Evolutionary conservation across 2,113 vertebrate genomes (phyloP).

Genomic region (Bothrops jararaca): DNA sequence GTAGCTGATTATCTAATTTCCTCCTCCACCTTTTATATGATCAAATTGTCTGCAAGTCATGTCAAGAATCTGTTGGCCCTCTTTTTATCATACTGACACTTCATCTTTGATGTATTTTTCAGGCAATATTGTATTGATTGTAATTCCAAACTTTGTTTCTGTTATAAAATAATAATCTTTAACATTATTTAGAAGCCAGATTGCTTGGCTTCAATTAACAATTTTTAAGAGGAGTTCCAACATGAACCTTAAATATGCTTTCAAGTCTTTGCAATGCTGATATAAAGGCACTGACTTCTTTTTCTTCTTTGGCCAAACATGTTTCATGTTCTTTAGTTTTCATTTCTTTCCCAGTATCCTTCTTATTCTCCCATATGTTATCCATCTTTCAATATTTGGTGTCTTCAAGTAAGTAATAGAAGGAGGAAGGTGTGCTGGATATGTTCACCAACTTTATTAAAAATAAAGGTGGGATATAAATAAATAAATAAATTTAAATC

Average conservation of each 20-base stretch:
- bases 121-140: background rate
- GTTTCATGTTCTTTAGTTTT: background rate
- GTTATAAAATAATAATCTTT: background rate
- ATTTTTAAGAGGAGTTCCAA: background rate
- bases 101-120: background rate
- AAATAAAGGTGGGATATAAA: no score
- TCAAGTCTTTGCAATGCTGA: background rate
- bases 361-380: background rate
- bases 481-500: background rate
- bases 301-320: background rate
- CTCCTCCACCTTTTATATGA: background rate
- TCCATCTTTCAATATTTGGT: background rate
- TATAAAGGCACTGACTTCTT: background rate
- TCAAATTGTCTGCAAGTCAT: background rate
- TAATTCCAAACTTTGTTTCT: background rate
- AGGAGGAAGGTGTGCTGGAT: background rate
- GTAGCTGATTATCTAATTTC: background rate
- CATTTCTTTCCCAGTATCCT: background rate
- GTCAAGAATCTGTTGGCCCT: background rate
- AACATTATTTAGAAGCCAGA: background rate
- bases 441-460: background rate
- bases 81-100: background rate
- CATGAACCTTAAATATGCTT: background rate
- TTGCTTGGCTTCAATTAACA: background rate
- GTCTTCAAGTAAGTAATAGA: background rate